Conservation (phyloP, 2,113 vertebrate species). For the Pteropus alecto region DNA sequence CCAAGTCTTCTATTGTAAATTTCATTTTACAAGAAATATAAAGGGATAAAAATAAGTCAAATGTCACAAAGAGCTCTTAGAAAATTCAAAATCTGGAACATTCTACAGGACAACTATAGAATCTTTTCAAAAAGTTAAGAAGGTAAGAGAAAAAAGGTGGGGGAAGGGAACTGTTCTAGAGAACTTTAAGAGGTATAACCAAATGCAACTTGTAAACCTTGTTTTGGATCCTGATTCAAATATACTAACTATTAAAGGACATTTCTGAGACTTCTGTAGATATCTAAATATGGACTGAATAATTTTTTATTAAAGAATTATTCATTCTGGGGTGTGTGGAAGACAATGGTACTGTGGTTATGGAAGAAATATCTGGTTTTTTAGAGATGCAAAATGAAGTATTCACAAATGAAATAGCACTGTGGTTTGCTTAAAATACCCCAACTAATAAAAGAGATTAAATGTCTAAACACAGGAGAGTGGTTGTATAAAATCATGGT, state of each 20-base stretch:
- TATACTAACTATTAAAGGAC: not conserved
- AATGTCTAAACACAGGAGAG: not conserved
- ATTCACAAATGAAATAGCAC: not conserved
- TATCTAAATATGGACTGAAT: not conserved
- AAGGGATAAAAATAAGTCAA: not conserved
- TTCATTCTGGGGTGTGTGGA: not conserved
- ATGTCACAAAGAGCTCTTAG: not conserved
- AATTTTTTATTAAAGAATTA: not conserved
- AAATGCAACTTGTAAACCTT: not conserved
- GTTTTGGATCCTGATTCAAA: not conserved
- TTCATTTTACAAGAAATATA: not conserved
- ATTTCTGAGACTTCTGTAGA: not conserved
- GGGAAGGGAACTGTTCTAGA: not conserved
- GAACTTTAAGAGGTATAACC: not conserved
- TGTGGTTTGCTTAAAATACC: not conserved
- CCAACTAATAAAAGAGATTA: not conserved
- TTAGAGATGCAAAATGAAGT: not conserved
- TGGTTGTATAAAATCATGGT: not conserved
- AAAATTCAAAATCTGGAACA: slow-evolving; percentile 1
- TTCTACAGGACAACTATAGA: not conserved
- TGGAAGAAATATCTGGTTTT: not conserved
- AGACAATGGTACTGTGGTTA: not conserved
- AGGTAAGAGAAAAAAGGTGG: not conserved
- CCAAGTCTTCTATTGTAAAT: not conserved
- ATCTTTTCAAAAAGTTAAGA: not conserved